These are phyloP conservation scores for Germaria angustata DNA, from an alignment of 2,888 invertebrate species.

Conservation along the genomic window DNA sequence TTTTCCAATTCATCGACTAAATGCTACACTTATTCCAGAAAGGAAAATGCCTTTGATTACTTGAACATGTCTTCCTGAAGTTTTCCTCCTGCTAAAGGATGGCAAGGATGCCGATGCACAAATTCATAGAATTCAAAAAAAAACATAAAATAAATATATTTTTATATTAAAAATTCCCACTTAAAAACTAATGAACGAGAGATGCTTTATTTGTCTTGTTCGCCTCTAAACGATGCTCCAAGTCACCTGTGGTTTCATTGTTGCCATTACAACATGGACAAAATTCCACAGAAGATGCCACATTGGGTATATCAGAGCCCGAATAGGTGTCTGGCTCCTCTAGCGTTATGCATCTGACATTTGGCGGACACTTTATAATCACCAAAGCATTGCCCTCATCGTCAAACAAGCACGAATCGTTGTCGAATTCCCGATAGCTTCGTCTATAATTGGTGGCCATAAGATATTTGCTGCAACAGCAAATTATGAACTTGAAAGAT, in stretches of 20 bases:
- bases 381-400: constrained; percentile 73
- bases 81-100: too few relatives aligned
- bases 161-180: constrained; percentile 21
- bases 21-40: too few relatives aligned
- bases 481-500: constrained; percentile 69
- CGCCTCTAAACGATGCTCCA: background rate
- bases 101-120: too few relatives aligned
- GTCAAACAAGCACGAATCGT: constrained; percentile 69
- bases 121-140: background rate
- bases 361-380: constrained; percentile 73
- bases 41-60: too few relatives aligned
- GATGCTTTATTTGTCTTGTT: background rate
- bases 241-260: background rate
- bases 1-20: too few relatives aligned
- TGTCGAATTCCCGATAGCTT: constrained; percentile 58
- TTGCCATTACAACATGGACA: constrained; percentile 45
- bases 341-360: constrained; percentile 72
- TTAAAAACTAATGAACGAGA: constrained; percentile 44
- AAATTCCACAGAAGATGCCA: constrained; percentile 29
- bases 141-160: constrained; percentile 26
- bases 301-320: constrained; percentile 63
- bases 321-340: constrained; percentile 68
- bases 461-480: constrained; percentile 72
- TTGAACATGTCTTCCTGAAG: too few relatives aligned
- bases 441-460: constrained; percentile 70